Percentiles rank a stretch among this genome's conserved stretches.
Conservation (phyloP, 2,797 vertebrate genomes). For the Remorina albescens region DNA sequence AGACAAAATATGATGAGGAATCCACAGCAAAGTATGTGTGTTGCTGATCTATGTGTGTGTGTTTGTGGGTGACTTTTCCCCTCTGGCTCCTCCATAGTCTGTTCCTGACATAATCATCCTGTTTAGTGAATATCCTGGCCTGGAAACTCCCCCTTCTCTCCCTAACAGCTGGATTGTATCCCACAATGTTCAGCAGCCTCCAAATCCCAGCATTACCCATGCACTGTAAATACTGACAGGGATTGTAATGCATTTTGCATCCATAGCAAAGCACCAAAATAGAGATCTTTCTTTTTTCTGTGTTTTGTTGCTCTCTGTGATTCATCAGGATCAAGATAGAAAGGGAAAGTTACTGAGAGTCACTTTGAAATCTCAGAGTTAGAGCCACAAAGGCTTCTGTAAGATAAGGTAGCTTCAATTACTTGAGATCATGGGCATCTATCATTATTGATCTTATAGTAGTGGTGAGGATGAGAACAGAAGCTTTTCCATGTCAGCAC, state of each 20-base stretch:
- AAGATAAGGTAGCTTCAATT: constrained; percentile 60
- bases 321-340: constrained; percentile 31
- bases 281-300: constrained; percentile 27
- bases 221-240: constrained; percentile 74
- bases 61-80: constrained; percentile 65
- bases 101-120: constrained; percentile 78
- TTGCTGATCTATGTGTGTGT: constrained; percentile 55
- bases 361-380: constrained; percentile 51
- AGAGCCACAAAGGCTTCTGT: constrained; percentile 43
- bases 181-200: constrained; percentile 67
- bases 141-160: constrained; percentile 72
- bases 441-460: constrained; percentile 74
- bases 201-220: constrained; percentile 76
- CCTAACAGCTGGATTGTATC: constrained; percentile 78
- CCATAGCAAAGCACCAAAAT: constrained; percentile 53
- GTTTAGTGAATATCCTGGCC: constrained; percentile 74
- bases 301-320: constrained; percentile 31
- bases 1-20: constrained; percentile 99
- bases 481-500: constrained; percentile 80
- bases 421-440: constrained; percentile 57
- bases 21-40: constrained; percentile 96
- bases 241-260: constrained; percentile 62
- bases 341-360: constrained; percentile 25
- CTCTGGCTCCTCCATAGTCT: constrained; percentile 66
- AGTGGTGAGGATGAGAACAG: constrained; percentile 72